A percentile compares a stretch with the other conserved stretches of the same genome.
Conservation (phyloP, 2,797 vertebrate species). For the Falco berigora region DNA sequence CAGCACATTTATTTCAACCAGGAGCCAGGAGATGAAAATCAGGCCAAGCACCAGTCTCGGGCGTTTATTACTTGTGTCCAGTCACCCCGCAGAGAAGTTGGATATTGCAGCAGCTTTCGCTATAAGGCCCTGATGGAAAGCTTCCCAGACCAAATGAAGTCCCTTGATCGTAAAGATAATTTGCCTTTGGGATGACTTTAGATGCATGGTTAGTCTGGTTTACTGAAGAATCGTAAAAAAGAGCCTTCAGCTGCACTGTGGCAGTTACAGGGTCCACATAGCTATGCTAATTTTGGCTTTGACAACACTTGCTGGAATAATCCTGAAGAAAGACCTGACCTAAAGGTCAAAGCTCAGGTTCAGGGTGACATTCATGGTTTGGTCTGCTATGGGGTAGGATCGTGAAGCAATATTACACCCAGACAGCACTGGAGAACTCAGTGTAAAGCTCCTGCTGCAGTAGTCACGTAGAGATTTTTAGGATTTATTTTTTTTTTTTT, state of each 20-base stretch:
- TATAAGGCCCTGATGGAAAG: slow-evolving; percentile 7
- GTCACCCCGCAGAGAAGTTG: slow-evolving; percentile 17
- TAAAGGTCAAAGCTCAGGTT: neutral
- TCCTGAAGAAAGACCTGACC: neutral
- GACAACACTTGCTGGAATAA: neutral
- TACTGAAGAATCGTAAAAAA: slow-evolving; percentile 2
- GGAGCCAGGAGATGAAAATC: slow-evolving; percentile 46
- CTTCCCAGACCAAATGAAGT: slow-evolving; percentile 10
- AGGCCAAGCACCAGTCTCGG: slow-evolving; percentile 8
- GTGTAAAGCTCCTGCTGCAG: neutral
- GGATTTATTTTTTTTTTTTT: neutral
- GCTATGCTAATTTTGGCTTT: neutral
- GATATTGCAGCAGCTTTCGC: neutral
- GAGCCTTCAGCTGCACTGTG: neutral
- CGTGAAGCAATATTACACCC: neutral
- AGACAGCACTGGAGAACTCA: neutral
- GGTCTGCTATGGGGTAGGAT: neutral
- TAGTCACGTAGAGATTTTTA: neutral
- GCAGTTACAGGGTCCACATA: neutral
- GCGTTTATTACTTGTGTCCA: slow-evolving; percentile 29
- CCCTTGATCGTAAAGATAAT: slow-evolving; percentile 15
- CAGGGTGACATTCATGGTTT: neutral
- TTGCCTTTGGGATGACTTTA: slow-evolving; percentile 35
- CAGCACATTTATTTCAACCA: slow-evolving; percentile 30
- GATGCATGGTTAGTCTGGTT: neutral